Evolutionary conservation across 2,113 vertebrate genomes (phyloP).

Genomic region (Puntigrus tetrazona): DNA sequence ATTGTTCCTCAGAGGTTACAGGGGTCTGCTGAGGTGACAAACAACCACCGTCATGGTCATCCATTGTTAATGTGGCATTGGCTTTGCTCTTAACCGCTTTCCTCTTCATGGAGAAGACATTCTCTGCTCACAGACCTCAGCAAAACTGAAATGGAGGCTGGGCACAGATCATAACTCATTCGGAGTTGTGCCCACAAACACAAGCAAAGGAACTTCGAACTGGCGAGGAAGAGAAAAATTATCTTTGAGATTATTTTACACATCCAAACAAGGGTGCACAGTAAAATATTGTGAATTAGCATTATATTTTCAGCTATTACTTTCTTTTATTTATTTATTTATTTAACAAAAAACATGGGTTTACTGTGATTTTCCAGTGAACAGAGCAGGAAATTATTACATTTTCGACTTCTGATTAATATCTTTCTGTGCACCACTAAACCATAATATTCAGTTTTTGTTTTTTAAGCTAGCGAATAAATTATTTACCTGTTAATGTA

Average conservation of each 20-base stretch:
- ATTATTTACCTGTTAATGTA: background rate
- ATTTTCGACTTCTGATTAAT: background rate
- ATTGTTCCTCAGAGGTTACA: constrained; percentile 5
- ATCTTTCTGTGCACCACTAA: background rate
- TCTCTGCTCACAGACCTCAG: constrained; percentile 2
- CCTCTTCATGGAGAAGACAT: background rate
- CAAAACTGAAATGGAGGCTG: background rate
- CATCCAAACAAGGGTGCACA: background rate
- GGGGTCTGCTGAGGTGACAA: constrained; percentile 27
- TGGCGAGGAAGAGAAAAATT: background rate
- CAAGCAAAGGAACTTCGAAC: background rate
- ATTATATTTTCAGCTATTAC: background rate
- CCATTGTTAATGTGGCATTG: constrained; percentile 21
- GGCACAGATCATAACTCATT: constrained; percentile 11
- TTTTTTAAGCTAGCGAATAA: background rate
- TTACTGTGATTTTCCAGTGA: background rate
- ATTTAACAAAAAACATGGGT: background rate
- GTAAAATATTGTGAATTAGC: too few species aligned
- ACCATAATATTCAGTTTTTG: background rate
- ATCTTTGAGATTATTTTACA: background rate
- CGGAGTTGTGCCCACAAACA: background rate
- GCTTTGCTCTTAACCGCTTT: constrained; percentile 1
- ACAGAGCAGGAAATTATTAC: background rate
- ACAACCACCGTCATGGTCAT: background rate
- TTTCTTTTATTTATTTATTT: background rate